Base-by-base conservation (phyloP, 2,888 invertebrate genomes). In the Dioctria linearis region DNA sequence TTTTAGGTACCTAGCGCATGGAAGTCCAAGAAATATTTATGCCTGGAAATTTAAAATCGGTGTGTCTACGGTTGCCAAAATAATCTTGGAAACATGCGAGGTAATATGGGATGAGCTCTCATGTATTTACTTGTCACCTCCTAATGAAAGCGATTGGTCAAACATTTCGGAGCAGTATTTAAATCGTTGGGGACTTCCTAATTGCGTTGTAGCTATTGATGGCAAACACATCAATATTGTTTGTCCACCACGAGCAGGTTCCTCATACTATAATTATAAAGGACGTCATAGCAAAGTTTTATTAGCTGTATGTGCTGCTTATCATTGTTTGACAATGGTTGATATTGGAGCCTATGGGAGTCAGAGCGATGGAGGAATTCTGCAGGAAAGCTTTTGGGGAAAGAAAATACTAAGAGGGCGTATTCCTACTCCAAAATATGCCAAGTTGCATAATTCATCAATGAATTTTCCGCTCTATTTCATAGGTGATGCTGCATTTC, bases 161-260 rank as follows among this genome's bases (percentile, higher is more conserved):
- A n/a, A n/a, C n/a, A n/a, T n/a, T n/a, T 82, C 82, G 1, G 57
- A 81, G 6, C 81, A 81, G 5, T 82, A 83, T 61, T 39, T 79
- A 37, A 71, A 3, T 2, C 82, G 80, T 6, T 84, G 76, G 78
- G 61, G 80, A 69, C 66, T 83, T 6, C 83, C 83, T 0, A 82
- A 83, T 73, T 83, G 82, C 11, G 65, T 54, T 54, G 54, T 5
- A 54, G 54, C n/a, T 54, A 54, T 54, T 54, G 54, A 54, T 54
- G 81, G 82, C 4, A 83, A 83, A 37, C 83, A 83, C 37, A 78
- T 82, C 5, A 65, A 69, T 5, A 80, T 83, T 3, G 80, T 63
- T 11, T 83, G 82, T 46, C 82, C 83, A 4, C 61, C 78, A 3
- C 81, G 83, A 25, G 80, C 82, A 4, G 80, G 81, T 2, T 82